Evolutionary conservation across 2,113 vertebrate genomes (phyloP).

Genomic region (Gambusia affinis): DNA sequence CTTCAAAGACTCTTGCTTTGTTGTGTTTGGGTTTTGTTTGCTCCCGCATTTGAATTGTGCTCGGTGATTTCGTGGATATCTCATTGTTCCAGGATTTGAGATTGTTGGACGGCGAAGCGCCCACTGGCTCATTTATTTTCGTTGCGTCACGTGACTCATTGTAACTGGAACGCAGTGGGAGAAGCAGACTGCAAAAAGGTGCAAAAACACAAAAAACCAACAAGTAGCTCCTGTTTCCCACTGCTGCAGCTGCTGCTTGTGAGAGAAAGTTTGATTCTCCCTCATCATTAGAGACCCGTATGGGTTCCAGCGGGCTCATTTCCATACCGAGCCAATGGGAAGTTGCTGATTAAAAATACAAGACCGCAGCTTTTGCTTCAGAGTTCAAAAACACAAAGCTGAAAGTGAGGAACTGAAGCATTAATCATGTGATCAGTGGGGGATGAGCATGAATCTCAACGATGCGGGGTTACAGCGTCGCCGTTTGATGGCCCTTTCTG

Average conservation of each 20-base stretch:
- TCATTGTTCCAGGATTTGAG: conserved; percentile 80
- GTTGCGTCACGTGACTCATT: conserved; percentile 73
- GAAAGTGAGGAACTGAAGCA: conserved; percentile 54
- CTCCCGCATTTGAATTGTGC: conserved; percentile 75
- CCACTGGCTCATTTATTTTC: conserved; percentile 80
- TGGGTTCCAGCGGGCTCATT: conserved; percentile 55
- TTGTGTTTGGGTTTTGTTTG: conserved; percentile 81
- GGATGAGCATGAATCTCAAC: conserved; percentile 45
- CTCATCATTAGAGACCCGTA: conserved; percentile 56
- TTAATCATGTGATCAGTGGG: conserved; percentile 76
- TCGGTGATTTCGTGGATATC: conserved; percentile 78
- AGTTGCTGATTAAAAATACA: conserved; percentile 70
- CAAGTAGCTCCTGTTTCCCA: conserved; percentile 65
- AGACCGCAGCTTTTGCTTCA: conserved; percentile 58
- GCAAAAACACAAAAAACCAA: conserved; percentile 52
- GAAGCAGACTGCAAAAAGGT: conserved; percentile 47
- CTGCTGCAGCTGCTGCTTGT: conserved; percentile 46
- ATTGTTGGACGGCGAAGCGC: conserved; percentile 74
- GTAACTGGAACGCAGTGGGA: conserved; percentile 66
- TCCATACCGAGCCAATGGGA: conserved; percentile 59
- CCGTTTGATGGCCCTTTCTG: conserved; percentile 77
- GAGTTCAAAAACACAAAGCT: conserved; percentile 60
- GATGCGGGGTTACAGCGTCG: conserved; percentile 54
- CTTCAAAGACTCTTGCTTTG: conserved; percentile 80
- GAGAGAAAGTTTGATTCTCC: conserved; percentile 51